These are phyloP conservation scores for Theodoxus fluviatilis DNA, from an alignment of 2,888 invertebrate species.

Conservation along the genomic window DNA sequence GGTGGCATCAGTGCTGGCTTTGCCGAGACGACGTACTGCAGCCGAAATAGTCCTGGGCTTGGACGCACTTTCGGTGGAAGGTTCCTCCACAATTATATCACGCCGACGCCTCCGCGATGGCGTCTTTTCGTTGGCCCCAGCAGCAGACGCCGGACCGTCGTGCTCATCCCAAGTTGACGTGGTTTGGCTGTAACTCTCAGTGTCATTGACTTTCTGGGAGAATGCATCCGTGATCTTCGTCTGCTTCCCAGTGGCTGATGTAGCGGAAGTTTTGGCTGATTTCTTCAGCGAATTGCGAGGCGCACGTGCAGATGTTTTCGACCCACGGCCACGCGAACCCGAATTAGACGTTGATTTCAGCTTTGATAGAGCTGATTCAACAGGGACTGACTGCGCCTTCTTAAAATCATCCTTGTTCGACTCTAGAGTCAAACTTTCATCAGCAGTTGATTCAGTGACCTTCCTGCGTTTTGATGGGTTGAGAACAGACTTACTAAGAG, in stretches of 20 bases:
- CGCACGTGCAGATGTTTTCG: too few species aligned
- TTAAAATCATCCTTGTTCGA: background rate
- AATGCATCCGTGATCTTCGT: conserved; percentile 20
- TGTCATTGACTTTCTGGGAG: background rate
- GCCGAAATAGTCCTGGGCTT: too few species aligned
- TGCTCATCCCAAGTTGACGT: conserved; percentile 50
- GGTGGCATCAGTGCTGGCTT: too few species aligned
- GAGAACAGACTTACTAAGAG: conserved; percentile 45
- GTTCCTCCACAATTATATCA: too few species aligned
- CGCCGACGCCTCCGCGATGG: too few species aligned
- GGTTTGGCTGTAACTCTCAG: background rate
- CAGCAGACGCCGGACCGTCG: conserved; percentile 31
- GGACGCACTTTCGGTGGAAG: too few species aligned
- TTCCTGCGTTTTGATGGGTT: conserved; percentile 54
- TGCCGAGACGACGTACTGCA: too few species aligned
- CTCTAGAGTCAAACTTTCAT: conserved; percentile 1
- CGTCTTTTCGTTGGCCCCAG: too few species aligned
- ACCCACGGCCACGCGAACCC: too few species aligned
- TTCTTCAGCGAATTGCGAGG: too few species aligned
- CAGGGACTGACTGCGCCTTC: conserved; percentile 9
- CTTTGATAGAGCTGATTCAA: conserved; percentile 12
- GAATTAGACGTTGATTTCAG: background rate
- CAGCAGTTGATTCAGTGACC: conserved; percentile 38
- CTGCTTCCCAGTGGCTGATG: conserved; percentile 2
- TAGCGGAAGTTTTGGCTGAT: background rate